phyloP scores from a whole-genome alignment of 2,797 vertebrate genomes.

The Falco cherrug region DNA sequence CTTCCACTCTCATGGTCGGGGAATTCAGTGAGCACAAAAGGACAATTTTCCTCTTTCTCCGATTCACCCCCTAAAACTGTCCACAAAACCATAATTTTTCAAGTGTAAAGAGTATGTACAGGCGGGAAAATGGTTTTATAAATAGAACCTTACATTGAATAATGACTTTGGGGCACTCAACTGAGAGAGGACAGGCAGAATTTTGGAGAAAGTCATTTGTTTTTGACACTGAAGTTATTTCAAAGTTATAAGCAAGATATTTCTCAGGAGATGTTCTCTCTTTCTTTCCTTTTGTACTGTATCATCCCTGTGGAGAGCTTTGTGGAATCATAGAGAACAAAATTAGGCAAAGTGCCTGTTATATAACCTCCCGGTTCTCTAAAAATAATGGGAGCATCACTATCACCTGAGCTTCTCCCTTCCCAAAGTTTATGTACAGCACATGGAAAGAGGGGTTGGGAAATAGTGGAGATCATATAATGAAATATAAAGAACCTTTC shows the following conservation, averaged over 20 bases:
- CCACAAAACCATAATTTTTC: conserved; percentile 60
- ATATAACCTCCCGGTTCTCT: conserved; percentile 51
- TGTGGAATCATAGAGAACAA: conserved; percentile 37
- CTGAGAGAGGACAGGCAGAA: conserved; percentile 51
- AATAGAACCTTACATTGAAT: conserved; percentile 47
- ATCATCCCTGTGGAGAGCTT: conserved; percentile 32
- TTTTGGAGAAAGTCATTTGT: conserved; percentile 57
- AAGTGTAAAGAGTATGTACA: conserved; percentile 51
- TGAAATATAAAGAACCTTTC: conserved; percentile 35
- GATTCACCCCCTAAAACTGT: conserved; percentile 34
- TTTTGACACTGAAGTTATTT: conserved; percentile 73
- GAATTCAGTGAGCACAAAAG: conserved; percentile 52
- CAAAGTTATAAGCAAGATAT: conserved; percentile 66
- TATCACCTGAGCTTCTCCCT: not conserved
- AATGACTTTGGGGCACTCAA: conserved; percentile 61
- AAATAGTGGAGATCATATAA: not conserved
- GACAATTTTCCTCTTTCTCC: conserved; percentile 46
- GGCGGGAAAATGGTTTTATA: conserved; percentile 49
- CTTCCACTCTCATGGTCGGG: not conserved
- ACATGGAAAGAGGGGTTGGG: not conserved
- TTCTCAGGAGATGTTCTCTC: conserved; percentile 57
- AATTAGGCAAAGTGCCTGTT: conserved; percentile 66
- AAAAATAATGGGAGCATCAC: conserved; percentile 51
- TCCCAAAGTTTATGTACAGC: not conserved
- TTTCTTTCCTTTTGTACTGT: conserved; percentile 23